Conservation (phyloP, 2,888 invertebrate species). For the Drosophila buzzatii region DNA sequence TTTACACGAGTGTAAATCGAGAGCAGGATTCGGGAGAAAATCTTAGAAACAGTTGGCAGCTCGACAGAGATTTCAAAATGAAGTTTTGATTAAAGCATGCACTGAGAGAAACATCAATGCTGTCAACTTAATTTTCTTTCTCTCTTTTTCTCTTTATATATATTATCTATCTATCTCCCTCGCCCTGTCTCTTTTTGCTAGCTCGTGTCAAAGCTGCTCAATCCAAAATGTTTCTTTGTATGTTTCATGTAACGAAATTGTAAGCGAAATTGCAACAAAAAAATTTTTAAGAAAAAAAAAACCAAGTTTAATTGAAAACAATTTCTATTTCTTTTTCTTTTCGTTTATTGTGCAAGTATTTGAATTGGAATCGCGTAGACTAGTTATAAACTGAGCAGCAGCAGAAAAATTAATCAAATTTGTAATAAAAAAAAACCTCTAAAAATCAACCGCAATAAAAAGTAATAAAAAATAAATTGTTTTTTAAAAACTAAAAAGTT, state of each 20-base stretch:
- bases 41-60: conserved; percentile 1
- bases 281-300: conserved; percentile 29
- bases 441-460: conserved; percentile 19
- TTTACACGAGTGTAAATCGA: conserved; percentile 32
- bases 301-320: conserved; percentile 68
- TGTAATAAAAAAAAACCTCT: not conserved
- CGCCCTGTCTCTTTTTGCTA: conserved; percentile 8
- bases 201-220: conserved; percentile 44
- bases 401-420: conserved; percentile 38
- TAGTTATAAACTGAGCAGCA: conserved; percentile 51
- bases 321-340: conserved; percentile 81
- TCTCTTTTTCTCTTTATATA: not conserved
- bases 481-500: conserved; percentile 18
- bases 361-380: conserved; percentile 71
- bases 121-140: conserved; percentile 7
- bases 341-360: conserved; percentile 73
- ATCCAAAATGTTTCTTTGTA: conserved; percentile 30
- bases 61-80: not conserved
- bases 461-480: conserved; percentile 4
- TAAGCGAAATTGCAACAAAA: conserved; percentile 27
- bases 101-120: conserved; percentile 1
- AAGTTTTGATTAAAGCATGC: not conserved
- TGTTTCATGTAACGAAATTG: conserved; percentile 34
- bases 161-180: conserved; percentile 4
- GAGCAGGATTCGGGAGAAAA: conserved; percentile 12